A percentile compares a stretch with the other conserved stretches of the same genome.
phyloP scores from a whole-genome alignment of 53 echinoderm and acorn worm species.

The Antedon mediterranea region DNA sequence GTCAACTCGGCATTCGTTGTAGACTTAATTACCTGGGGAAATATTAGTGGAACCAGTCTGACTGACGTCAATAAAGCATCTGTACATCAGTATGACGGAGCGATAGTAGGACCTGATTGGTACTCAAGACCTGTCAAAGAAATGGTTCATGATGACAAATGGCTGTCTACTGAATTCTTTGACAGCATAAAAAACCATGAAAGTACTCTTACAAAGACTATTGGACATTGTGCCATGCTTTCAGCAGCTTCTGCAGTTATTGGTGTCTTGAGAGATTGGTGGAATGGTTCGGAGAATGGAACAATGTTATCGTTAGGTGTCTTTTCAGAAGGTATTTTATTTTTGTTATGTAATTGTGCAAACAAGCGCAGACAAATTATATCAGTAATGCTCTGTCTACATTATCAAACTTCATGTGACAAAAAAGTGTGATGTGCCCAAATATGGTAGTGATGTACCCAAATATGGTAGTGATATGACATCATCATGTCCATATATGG shows the following conservation, averaged over 20 bases:
- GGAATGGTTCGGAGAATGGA: slow-evolving; percentile 43
- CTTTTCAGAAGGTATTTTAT: slow-evolving; percentile 53
- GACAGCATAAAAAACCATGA: slow-evolving; percentile 40
- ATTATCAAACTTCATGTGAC: too few species aligned
- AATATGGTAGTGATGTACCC: too few species aligned
- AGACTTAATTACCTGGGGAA: slow-evolving; percentile 81
- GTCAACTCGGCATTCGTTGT: slow-evolving; percentile 77
- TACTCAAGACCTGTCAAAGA: slow-evolving; percentile 79
- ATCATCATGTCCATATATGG: too few species aligned
- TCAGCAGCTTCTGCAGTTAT: slow-evolving; percentile 70
- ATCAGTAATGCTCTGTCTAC: too few species aligned
- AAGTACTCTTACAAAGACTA: slow-evolving; percentile 33
- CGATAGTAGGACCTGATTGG: slow-evolving; percentile 81
- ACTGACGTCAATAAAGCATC: slow-evolving; percentile 45
- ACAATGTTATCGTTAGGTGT: slow-evolving; percentile 74
- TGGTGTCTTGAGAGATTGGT: slow-evolving; percentile 76
- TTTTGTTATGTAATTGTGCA: background rate
- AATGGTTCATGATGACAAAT: slow-evolving; percentile 94
- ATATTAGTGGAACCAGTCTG: slow-evolving; percentile 56
- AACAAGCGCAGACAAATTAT: background rate
- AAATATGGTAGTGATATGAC: too few species aligned
- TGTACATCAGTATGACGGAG: slow-evolving; percentile 87
- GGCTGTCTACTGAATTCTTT: slow-evolving; percentile 76
- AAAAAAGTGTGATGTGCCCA: too few species aligned
- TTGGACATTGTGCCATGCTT: slow-evolving; percentile 41